phyloP scores from a whole-genome alignment of 2,113 vertebrate genomes.

The Craseonycteris thonglongyai region DNA sequence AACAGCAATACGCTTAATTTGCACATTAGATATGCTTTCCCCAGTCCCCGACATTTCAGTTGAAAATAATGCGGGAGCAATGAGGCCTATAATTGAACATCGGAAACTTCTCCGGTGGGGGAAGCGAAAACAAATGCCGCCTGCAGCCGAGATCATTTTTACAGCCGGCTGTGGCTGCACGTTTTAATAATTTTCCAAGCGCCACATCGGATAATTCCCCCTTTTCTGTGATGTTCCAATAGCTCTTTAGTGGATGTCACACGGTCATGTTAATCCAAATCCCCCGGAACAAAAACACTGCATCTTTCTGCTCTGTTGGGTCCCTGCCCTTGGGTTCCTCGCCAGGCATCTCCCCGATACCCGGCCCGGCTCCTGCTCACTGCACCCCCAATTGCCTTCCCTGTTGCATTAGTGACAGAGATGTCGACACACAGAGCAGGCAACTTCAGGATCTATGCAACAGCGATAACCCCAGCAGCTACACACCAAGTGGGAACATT shows the following conservation, averaged over 20 bases:
- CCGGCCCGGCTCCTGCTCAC: constrained; percentile 25
- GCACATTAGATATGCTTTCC: constrained; percentile 87
- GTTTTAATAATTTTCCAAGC: constrained; percentile 82
- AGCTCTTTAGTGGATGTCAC: neutral
- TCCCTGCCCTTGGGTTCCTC: neutral
- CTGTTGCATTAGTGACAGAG: constrained; percentile 34
- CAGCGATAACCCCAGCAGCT: constrained; percentile 45
- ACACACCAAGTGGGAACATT: constrained; percentile 44
- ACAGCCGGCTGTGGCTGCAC: constrained; percentile 74
- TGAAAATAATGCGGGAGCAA: constrained; percentile 84
- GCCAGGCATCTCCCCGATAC: neutral
- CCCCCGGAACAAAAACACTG: neutral
- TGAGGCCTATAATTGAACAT: constrained; percentile 88
- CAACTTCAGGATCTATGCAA: constrained; percentile 23
- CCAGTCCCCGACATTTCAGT: constrained; percentile 82
- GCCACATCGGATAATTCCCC: constrained; percentile 61
- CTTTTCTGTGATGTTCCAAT: constrained; percentile 39
- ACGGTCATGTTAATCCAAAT: neutral
- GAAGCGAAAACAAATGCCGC: constrained; percentile 83
- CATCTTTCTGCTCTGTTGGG: neutral
- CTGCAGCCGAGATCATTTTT: constrained; percentile 80
- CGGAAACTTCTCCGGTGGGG: constrained; percentile 82
- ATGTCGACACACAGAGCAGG: constrained; percentile 25
- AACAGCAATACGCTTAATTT: constrained; percentile 85
- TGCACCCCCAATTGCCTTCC: constrained; percentile 34